Evolutionary conservation across 2,113 vertebrate species (phyloP), one percentile per base, ranked within the genome.

Genomic region (Dipodomys stephensi): DNA sequence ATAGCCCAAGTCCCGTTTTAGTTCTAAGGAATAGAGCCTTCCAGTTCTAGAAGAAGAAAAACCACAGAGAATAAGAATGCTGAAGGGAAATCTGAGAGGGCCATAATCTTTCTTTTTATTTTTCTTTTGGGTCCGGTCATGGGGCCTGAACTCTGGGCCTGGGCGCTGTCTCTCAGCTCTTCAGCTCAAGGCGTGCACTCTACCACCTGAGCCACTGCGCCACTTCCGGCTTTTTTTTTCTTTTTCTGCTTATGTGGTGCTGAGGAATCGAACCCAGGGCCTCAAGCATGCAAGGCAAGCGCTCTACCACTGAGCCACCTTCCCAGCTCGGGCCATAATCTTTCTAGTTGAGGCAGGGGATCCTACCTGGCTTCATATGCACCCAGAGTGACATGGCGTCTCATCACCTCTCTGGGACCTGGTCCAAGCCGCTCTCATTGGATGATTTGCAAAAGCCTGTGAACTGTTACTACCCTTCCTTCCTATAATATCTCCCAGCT

Each of bases 41-140:
- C n/a, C n/a, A 39, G 32, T 67, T 89, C 68, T 83, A 46, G 64
- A 81, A 88, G 60, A 83, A 60, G 35, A n/a, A 25, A 93, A 87
- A 35, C 60, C n/a, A 8, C 69, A 30, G 73, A 64, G 62, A 64
- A 23, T 23, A 64, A 20, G 23, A 44, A 39, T 67, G 11, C 76
- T 16, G 18, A 72, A 83, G 44, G 78, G 73, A 69, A 86, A 69
- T 32, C 10, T 65, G 62, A 90, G 39, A 88, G 72, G 84, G 35
- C 30, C 57, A 65, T 18, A 71, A 60, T 27, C 12, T 79, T 57
- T 53, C 27, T 30, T 3, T 35, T 35, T 35, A 2, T 35, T 35
- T 79, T 57, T 53, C 22, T 30, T 39, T 39, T 39, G 35, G 35
- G 35, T 39, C 35, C 35, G 35, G 35, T 39, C 35, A 4, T 39